Evolutionary conservation across 2,797 vertebrate species (phyloP).

Genomic region (Serranus cabrilla): DNA sequence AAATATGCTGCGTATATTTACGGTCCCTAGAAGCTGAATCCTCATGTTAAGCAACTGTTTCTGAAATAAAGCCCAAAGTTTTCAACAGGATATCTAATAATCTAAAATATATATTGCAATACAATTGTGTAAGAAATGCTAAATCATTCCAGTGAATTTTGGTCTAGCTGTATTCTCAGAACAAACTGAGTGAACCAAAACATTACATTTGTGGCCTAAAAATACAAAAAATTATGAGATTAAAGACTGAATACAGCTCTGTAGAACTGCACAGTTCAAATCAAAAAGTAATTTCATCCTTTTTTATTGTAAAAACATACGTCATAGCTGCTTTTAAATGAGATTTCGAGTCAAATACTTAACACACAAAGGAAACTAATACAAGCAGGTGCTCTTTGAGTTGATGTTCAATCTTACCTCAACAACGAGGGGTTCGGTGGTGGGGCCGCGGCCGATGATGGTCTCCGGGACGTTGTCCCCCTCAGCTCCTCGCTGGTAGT

Average conservation of each 20-base stretch:
- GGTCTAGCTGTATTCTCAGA: background rate
- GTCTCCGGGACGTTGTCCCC: constrained; percentile 90
- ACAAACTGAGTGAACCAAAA: no score
- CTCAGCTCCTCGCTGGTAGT: constrained; percentile 92
- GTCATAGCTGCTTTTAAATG: background rate
- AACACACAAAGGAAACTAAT: background rate
- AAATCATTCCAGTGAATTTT: background rate
- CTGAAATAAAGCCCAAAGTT: background rate
- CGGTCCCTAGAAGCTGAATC: background rate
- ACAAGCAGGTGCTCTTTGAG: background rate
- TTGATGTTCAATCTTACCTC: constrained; percentile 86
- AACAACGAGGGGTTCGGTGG: constrained; percentile 93
- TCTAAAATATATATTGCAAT: background rate
- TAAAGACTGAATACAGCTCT: background rate
- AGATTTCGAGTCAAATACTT: background rate
- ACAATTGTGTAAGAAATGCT: background rate
- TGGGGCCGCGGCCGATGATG: constrained; percentile 92
- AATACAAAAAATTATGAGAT: background rate
- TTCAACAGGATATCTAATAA: background rate
- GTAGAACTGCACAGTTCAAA: background rate
- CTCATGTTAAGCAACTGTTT: background rate
- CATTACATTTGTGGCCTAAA: no score
- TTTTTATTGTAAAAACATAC: background rate
- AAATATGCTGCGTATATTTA: background rate
- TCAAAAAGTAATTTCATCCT: background rate